phyloP scores from a whole-genome alignment of 2,888 invertebrate species.

The Dendrolimus pini region DNA sequence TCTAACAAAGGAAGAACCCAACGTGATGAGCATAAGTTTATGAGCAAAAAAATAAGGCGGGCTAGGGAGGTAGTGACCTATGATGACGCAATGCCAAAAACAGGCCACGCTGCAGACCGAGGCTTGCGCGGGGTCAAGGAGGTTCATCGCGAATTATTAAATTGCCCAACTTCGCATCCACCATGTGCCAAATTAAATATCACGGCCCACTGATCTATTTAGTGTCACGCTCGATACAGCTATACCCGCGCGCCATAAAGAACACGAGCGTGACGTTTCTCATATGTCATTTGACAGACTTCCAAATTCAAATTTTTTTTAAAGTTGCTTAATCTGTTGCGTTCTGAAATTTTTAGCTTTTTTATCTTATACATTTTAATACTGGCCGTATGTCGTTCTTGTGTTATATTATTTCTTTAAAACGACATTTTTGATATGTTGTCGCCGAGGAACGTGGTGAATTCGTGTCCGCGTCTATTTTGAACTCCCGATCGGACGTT shows the following conservation, averaged over 20 bases:
- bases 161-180: constrained; percentile 48
- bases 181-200: constrained; percentile 21
- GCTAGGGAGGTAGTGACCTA: constrained; percentile 70
- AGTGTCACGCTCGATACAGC: not conserved
- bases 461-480: constrained; percentile 65
- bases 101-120: constrained; percentile 57
- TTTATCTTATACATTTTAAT: not conserved
- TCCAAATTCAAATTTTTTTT: not conserved
- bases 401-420: constrained; percentile 2
- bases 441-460: constrained; percentile 38
- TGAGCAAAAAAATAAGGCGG: constrained; percentile 64
- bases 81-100: constrained; percentile 72
- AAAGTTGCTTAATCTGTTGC: not conserved
- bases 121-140: constrained; percentile 58
- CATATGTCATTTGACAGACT: not conserved
- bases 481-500: constrained; percentile 66
- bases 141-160: constrained; percentile 56
- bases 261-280: not conserved
- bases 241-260: not conserved
- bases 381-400: not conserved
- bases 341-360: not conserved
- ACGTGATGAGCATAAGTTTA: constrained; percentile 64
- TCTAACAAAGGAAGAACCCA: constrained; percentile 65
- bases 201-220: not conserved
- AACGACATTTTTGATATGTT: constrained; percentile 35